Evolutionary conservation across 37 sponge, comb jelly and placozoan species (phyloP).

Genomic region (Haliclona indistincta): DNA sequence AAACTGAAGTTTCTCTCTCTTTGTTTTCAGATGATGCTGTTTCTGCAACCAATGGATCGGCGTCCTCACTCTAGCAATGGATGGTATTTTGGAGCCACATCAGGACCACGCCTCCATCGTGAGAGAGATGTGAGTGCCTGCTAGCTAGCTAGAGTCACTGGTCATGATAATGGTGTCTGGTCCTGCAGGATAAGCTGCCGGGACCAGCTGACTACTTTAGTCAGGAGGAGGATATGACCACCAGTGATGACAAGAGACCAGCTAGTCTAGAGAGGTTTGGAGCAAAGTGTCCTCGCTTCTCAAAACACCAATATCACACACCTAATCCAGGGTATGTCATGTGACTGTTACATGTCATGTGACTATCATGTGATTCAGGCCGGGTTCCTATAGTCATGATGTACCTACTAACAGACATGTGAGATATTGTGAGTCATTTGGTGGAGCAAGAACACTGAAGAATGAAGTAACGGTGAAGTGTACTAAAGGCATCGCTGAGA

Average conservation of each 20-base stretch:
- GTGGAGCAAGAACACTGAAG: constrained; percentile 23
- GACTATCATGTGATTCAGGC: constrained; percentile 26
- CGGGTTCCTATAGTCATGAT: constrained; percentile 53
- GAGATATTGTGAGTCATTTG: constrained; percentile 51
- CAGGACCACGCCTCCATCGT: background rate
- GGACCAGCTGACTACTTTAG: constrained; percentile 72
- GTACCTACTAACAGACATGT: constrained; percentile 24
- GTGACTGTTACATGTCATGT: background rate
- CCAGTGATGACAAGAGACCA: constrained; percentile 31
- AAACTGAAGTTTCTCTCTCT: background rate
- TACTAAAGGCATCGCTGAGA: constrained; percentile 63
- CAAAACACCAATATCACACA: background rate
- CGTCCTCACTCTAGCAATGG: constrained; percentile 42
- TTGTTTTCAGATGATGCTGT: constrained; percentile 34
- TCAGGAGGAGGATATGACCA: too few species aligned
- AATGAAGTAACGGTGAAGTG: constrained; percentile 53
- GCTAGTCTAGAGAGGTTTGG: too few species aligned
- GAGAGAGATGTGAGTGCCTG: background rate
- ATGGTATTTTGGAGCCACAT: constrained; percentile 48
- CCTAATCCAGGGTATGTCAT: constrained; percentile 21
- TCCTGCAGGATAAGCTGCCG: constrained; percentile 34
- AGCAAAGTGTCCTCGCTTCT: constrained; percentile 11
- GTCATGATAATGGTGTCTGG: too few species aligned
- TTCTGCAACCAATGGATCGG: constrained; percentile 32
- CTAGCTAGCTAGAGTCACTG: background rate